Conservation (phyloP, 2,888 invertebrate genomes). For the Limnephilus lunatus region DNA sequence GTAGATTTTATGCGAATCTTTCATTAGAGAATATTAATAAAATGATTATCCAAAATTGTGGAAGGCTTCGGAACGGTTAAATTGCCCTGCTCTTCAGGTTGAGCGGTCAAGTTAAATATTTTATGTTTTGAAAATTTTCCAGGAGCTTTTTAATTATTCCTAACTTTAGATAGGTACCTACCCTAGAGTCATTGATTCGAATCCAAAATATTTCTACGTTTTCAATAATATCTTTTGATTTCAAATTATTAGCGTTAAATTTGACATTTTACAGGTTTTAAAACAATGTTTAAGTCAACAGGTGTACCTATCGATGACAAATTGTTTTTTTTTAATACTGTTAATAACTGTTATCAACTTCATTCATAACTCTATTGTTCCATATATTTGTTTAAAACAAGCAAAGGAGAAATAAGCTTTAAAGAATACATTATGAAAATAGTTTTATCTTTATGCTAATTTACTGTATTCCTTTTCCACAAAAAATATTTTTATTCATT, state of each 20-base stretch:
- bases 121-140: slow-evolving; percentile 9
- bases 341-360: not conserved
- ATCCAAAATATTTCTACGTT: not conserved
- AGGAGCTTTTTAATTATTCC: slow-evolving; percentile 28
- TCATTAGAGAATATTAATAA: slow-evolving; percentile 40
- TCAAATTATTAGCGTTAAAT: not conserved
- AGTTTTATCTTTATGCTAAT: not conserved
- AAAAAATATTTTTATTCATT: not conserved
- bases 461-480: not conserved
- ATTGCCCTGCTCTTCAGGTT: slow-evolving; percentile 61
- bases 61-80: slow-evolving; percentile 59
- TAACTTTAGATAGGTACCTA: not conserved
- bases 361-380: not conserved
- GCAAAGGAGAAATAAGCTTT: not conserved
- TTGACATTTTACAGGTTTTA: not conserved
- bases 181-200: not conserved
- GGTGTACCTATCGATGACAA: not conserved
- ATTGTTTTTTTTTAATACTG: not conserved
- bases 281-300: not conserved
- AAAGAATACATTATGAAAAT: not conserved
- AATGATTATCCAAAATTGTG: slow-evolving; percentile 37
- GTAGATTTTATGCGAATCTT: slow-evolving; percentile 54
- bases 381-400: not conserved
- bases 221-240: not conserved
- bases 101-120: slow-evolving; percentile 41